phyloP scores from a whole-genome alignment of 1,140 invertebrate species.

The Goniozus legneri region DNA sequence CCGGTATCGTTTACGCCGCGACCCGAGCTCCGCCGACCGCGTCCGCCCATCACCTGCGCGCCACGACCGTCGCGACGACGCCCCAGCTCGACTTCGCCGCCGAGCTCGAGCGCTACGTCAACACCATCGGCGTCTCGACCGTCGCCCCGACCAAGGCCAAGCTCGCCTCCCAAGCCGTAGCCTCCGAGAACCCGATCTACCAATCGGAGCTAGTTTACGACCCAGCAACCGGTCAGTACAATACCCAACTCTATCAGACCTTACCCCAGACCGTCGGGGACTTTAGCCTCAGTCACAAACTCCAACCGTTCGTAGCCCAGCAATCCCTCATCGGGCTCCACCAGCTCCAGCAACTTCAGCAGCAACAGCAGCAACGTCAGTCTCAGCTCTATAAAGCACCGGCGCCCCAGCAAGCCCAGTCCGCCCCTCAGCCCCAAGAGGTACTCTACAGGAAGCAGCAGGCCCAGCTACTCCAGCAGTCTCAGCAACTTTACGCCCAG shows the following conservation, averaged over 20 bases:
- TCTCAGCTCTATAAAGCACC: constrained; percentile 38
- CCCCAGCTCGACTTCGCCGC: constrained; percentile 67
- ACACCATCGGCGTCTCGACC: constrained; percentile 66
- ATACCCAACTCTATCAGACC: constrained; percentile 73
- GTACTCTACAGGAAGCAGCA: constrained; percentile 70
- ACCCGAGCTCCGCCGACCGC: constrained; percentile 38
- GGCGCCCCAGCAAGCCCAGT: constrained; percentile 49
- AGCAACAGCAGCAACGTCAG: constrained; percentile 27
- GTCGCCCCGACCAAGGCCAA: constrained; percentile 40
- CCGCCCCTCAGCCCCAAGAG: constrained; percentile 56
- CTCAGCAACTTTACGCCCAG: constrained; percentile 69
- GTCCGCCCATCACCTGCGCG: constrained; percentile 46
- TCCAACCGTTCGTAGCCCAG: constrained; percentile 70
- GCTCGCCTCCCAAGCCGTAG: constrained; percentile 35
- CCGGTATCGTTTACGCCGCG: constrained; percentile 33
- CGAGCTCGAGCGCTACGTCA: constrained; percentile 74
- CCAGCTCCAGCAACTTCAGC: constrained; percentile 28
- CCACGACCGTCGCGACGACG: constrained; percentile 38
- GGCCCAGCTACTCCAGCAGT: constrained; percentile 65
- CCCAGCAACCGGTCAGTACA: constrained; percentile 74
- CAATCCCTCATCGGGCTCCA: constrained; percentile 39
- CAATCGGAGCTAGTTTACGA: constrained; percentile 75
- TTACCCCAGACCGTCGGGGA: constrained; percentile 71
- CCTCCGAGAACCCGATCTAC: constrained; percentile 62
- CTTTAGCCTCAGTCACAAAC: constrained; percentile 67